Conservation (phyloP, 2,113 vertebrate genomes). For the Columbina picui region DNA sequence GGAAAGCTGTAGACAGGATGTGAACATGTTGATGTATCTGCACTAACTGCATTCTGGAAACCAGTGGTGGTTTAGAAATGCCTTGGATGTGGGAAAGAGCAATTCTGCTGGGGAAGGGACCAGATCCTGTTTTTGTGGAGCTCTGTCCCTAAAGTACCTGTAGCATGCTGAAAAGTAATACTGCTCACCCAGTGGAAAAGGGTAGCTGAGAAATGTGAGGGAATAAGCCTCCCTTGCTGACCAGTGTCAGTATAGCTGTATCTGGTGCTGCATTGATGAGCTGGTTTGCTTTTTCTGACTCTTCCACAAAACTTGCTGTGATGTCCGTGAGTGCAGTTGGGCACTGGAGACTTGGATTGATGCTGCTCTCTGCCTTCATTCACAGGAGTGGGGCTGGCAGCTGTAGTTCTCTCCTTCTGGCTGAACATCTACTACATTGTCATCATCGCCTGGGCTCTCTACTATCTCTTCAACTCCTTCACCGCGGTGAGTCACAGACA, state of each 20-base stretch:
- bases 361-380: background rate
- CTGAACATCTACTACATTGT: constrained; percentile 93
- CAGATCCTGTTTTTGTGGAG: background rate
- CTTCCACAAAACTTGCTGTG: background rate
- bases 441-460: constrained; percentile 91
- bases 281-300: background rate
- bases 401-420: constrained; percentile 90
- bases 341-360: background rate
- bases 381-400: constrained; percentile 87
- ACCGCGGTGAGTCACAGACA: constrained; percentile 66
- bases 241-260: background rate
- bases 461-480: constrained; percentile 91
- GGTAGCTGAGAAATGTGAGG: fast-evolving
- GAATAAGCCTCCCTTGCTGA: background rate
- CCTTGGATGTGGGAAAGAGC: background rate
- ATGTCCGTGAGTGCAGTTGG: fast-evolving
- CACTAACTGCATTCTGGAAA: background rate
- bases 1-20: background rate
- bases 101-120: background rate
- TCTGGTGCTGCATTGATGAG: fast-evolving
- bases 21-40: background rate
- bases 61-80: background rate
- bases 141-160: background rate
- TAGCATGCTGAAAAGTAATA: background rate
- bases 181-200: background rate